Evolutionary conservation across 1,140 invertebrate species (phyloP), one percentile per base, ranked within the genome.

Genomic region (Parasteatoda tepidariorum): DNA sequence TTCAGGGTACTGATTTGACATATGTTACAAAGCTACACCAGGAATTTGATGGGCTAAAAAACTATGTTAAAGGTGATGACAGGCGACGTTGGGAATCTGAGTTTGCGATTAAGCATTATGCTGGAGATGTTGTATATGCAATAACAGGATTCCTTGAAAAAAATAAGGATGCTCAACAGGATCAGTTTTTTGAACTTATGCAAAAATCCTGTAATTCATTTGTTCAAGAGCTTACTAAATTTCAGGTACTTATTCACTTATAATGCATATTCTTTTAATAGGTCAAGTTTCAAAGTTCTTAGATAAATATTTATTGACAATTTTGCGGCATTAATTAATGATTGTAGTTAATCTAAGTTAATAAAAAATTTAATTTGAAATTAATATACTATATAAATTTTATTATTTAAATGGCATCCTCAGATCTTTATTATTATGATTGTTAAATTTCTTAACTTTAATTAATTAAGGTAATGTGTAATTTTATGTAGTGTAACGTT

Each of bases 101-200:
- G 88, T 97, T 98, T 88, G 95, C 96, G 2, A 92, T 98, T 4
- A 92, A 93, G 86, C 98, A 99, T 88, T 99, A 99, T 89, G 98
- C 98, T 3, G 97, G 97, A 28, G 92, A 93, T 82, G 98, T 99
- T 3, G 94, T 94, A 11, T 99, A 99, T 90, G 92, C 92, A 30
- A 94, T 96, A 6, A 92, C 94, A 81, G 97, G 97, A 11, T 99
- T 99, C 90, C 94, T 99, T 0, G 97, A 99, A 87, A 99, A 99
- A 89, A 99, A 99, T 89, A 91, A 96, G 11, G 95, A 98, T 87
- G 95, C 96, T 0, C 96, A 97, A 88, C 97, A 98, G 88, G 96
- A 98, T 87, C 95, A 97, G 0, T 94, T 98, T 87, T 97, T 98
- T 87, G 96, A 98, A 88, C 93, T 96, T 85, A 93, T 98, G 91